These are phyloP conservation scores for Bruchidius siliquastri DNA, from an alignment of 2,888 invertebrate species.

Conservation along the genomic window DNA sequence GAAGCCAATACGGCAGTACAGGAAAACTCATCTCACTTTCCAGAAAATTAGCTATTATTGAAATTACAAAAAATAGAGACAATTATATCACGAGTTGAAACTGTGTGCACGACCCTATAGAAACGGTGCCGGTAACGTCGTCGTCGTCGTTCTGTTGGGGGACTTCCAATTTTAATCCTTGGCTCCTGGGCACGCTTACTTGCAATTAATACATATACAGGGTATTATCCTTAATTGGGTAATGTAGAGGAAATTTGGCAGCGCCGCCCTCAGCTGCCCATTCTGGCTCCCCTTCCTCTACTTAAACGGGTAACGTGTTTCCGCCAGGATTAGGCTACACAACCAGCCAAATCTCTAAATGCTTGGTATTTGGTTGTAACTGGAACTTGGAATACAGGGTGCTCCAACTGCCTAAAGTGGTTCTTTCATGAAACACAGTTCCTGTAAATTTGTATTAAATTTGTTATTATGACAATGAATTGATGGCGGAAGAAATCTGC, in stretches of 20 bases:
- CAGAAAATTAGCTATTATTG: too few relatives aligned
- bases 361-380: neutral
- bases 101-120: neutral
- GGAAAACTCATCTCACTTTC: too few relatives aligned
- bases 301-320: neutral
- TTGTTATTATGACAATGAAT: too few relatives aligned
- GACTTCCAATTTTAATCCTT: constrained; percentile 6
- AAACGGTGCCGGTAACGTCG: neutral
- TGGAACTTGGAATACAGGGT: neutral
- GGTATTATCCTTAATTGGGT: constrained; percentile 27
- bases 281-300: neutral
- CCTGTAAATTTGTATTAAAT: too few relatives aligned
- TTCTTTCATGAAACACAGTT: too few relatives aligned
- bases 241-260: constrained; percentile 29
- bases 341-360: neutral
- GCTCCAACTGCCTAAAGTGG: neutral
- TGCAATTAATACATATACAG: constrained; percentile 26
- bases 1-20: too few relatives aligned
- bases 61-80: too few relatives aligned
- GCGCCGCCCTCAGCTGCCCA: neutral
- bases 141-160: neutral
- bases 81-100: too few relatives aligned
- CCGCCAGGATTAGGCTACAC: neutral
- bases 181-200: constrained; percentile 11
- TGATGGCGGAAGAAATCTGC: too few relatives aligned